phyloP scores from a whole-genome alignment of 2,113 vertebrate species.

The Pseudorasbora parva region DNA sequence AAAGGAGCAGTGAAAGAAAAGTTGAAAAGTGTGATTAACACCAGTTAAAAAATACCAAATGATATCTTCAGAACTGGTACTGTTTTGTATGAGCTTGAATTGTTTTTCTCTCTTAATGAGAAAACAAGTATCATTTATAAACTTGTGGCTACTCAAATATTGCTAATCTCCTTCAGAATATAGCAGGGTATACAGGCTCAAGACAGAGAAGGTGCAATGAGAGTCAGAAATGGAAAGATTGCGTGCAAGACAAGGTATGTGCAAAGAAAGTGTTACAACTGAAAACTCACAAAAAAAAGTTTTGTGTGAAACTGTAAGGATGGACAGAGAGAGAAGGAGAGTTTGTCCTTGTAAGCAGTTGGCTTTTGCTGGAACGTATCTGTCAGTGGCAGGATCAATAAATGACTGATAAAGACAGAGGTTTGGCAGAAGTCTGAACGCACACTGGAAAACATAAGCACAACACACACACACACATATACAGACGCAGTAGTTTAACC shows the following conservation, averaged over 20 bases:
- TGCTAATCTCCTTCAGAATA: neutral
- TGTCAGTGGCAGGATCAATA: conserved; percentile 44
- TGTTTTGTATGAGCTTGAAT: too few relatives aligned
- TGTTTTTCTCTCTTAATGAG: neutral
- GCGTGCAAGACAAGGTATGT: neutral
- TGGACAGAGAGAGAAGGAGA: neutral
- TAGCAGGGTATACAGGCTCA: neutral
- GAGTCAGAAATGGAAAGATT: neutral
- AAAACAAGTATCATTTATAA: neutral
- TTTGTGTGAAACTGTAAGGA: conserved; percentile 25
- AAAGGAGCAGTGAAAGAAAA: too few relatives aligned
- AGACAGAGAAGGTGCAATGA: neutral
- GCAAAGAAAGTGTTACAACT: conserved; percentile 23
- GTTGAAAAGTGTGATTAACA: neutral
- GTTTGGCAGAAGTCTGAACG: conserved; percentile 43
- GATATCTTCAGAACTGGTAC: too few relatives aligned
- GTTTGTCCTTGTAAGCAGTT: conserved; percentile 22
- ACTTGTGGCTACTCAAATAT: neutral
- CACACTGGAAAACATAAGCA: conserved; percentile 12
- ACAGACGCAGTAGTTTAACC: conserved; percentile 23
- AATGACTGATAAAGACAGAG: conserved; percentile 49
- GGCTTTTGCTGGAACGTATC: conserved; percentile 19
- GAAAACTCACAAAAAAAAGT: conserved; percentile 23
- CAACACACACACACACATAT: conserved; percentile 25
- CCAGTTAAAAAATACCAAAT: too few relatives aligned